Conservation (phyloP, 2,113 vertebrate genomes). For the Anser cygnoides region DNA sequence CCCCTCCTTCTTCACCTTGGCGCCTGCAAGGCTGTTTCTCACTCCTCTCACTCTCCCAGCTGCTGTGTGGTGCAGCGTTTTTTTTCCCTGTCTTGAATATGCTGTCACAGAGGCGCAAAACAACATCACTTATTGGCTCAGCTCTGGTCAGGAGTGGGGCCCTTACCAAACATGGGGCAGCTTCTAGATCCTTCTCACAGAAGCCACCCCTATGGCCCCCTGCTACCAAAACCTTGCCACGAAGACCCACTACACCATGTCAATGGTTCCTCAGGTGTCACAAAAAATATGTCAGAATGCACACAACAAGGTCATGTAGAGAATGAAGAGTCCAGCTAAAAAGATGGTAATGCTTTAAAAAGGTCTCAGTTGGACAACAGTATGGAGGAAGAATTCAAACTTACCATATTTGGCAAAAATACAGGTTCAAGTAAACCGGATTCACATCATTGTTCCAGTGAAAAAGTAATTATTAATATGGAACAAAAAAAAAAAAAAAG, state of each 20-base stretch:
- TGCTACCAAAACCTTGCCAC: too few relatives aligned
- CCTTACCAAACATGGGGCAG: too few relatives aligned
- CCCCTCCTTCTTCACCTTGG: too few relatives aligned
- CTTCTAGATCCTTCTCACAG: too few relatives aligned
- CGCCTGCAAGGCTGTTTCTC: too few relatives aligned
- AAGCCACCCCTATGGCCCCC: too few relatives aligned
- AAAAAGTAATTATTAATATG: not conserved
- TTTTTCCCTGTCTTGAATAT: too few relatives aligned
- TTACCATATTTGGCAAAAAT: not conserved
- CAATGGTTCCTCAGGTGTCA: not conserved
- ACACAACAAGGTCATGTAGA: not conserved
- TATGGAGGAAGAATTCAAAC: not conserved
- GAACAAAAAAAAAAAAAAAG: not conserved
- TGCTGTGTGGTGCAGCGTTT: too few relatives aligned
- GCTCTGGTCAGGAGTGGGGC: too few relatives aligned
- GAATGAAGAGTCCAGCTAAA: not conserved
- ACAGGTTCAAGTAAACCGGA: not conserved
- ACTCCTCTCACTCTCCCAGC: too few relatives aligned
- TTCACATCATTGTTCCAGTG: not conserved
- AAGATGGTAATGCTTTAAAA: not conserved
- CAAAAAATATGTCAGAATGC: conserved; percentile 23
- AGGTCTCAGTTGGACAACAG: not conserved
- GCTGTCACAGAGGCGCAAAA: too few relatives aligned
- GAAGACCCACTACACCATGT: not conserved
- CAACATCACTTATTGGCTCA: too few relatives aligned